phyloP scores from a whole-genome alignment of 2,888 invertebrate genomes.

The Pammene aurita region DNA sequence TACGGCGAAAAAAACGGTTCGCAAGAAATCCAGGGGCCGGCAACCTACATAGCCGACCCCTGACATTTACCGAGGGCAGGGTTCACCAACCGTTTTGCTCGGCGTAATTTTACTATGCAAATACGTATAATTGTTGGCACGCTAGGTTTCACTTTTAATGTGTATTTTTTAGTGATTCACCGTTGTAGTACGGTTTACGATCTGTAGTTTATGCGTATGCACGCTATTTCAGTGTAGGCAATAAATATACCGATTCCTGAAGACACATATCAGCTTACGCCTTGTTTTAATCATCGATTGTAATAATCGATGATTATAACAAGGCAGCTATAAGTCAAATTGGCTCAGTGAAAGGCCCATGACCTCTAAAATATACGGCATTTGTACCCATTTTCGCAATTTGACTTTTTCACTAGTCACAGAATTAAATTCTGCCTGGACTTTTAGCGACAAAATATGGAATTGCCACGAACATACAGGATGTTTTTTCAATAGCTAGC shows the following conservation, averaged over 20 bases:
- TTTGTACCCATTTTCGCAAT: too few relatives aligned
- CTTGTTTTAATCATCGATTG: not conserved
- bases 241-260: constrained; percentile 13
- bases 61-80: constrained; percentile 55
- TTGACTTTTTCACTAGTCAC: too few relatives aligned
- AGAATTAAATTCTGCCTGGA: too few relatives aligned
- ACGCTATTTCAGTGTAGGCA: constrained; percentile 16
- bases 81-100: constrained; percentile 47
- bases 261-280: constrained; percentile 4
- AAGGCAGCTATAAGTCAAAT: too few relatives aligned
- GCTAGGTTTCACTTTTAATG: constrained; percentile 37
- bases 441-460: too few relatives aligned
- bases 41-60: constrained; percentile 47
- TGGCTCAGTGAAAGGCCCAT: too few relatives aligned
- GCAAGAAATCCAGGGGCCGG: constrained; percentile 39
- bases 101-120: constrained; percentile 35
- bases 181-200: constrained; percentile 25
- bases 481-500: too few relatives aligned
- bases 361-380: too few relatives aligned
- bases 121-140: constrained; percentile 34
- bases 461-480: too few relatives aligned
- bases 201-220: constrained; percentile 23
- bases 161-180: constrained; percentile 37
- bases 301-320: too few relatives aligned
- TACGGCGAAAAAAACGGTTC: constrained; percentile 26